Evolutionary conservation across 2,113 vertebrate genomes (phyloP).

Genomic region (Salvelinus sp.): DNA sequence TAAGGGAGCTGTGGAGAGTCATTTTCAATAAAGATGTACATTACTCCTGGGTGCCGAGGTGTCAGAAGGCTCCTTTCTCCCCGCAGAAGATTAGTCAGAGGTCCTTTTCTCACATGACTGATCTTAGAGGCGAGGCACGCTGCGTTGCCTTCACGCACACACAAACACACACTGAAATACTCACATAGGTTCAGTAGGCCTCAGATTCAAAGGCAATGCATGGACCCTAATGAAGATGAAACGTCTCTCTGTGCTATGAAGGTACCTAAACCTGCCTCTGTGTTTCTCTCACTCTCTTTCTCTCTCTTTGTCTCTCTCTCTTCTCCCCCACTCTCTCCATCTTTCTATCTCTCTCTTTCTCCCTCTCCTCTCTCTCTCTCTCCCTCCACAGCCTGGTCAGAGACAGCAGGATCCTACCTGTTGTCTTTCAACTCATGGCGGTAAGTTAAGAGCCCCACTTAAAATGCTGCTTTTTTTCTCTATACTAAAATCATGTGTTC

Average conservation of each 20-base stretch:
- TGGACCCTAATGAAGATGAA: constrained; percentile 13
- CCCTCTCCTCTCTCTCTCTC: too few species aligned
- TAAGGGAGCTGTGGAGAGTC: constrained; percentile 5
- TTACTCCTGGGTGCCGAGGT: constrained; percentile 8
- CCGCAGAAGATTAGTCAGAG: constrained; percentile 3
- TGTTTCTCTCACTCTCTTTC: too few species aligned
- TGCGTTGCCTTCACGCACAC: not conserved
- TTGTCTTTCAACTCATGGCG: constrained; percentile 4
- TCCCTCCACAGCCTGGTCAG: not conserved
- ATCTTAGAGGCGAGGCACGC: not conserved
- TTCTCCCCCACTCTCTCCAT: too few species aligned
- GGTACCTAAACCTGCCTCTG: too few species aligned
- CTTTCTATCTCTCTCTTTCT: too few species aligned
- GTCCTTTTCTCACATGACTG: constrained; percentile 13
- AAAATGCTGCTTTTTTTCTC: not conserved
- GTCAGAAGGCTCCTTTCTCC: constrained; percentile 7
- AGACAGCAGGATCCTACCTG: not conserved
- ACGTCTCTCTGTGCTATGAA: constrained; percentile 1
- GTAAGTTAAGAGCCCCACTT: not conserved
- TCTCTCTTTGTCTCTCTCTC: too few species aligned
- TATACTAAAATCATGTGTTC: not conserved
- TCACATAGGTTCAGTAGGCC: not conserved
- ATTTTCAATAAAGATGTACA: constrained; percentile 16
- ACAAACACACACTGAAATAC: not conserved
- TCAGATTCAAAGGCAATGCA: not conserved